Evolutionary conservation across 2,113 vertebrate genomes (phyloP), one percentile per base, ranked within the genome.

Genomic region (Xenopus borealis): DNA sequence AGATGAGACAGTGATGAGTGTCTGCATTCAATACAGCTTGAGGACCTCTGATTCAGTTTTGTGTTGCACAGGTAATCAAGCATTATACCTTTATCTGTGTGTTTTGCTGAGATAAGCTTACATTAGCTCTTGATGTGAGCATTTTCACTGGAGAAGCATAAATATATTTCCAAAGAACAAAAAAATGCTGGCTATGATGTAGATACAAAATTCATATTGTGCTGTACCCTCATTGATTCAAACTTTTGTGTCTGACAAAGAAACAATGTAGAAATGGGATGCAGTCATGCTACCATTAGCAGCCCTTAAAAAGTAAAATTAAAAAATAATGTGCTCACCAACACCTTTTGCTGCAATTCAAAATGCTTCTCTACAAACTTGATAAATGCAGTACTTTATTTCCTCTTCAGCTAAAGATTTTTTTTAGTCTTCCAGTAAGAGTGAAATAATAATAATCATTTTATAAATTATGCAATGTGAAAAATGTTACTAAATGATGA

Each of bases 11-110:
- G n/a, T 27, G 72, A 66, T 55, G 33, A 59, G 52, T 58, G 52
- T 65, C 33, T 14, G 20, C 17, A 55, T 27, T 62, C 30, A 66
- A 57, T 65, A 45, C 17, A 57, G 30, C 50, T 55, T 33, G 64
- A 57, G 62, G 71, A 73, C 71, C 71, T 65, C 23, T 55, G 47
- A 65, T 64, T 53, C 27, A 44, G 57, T 73, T 58, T 73, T 73
- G 63, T 66, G 30, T 30, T 66, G 33, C 10, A 12, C 19, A 52
- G 62, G 63, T 66, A 73, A 59, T 75, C 64, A 61, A 45, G 44
- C 67, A 61, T 67, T 50, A 67, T 55, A 50, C 33, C 53, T 74
- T 74, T 66, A 61, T 67, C 33, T 40, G 53, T 67, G 53, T 66
- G 40, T 58, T 66, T 33, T 59, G 53, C 19, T 23, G 64, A 66